Evolutionary conservation across 2,888 invertebrate genomes (phyloP).

Genomic region (Lithophane socia): DNA sequence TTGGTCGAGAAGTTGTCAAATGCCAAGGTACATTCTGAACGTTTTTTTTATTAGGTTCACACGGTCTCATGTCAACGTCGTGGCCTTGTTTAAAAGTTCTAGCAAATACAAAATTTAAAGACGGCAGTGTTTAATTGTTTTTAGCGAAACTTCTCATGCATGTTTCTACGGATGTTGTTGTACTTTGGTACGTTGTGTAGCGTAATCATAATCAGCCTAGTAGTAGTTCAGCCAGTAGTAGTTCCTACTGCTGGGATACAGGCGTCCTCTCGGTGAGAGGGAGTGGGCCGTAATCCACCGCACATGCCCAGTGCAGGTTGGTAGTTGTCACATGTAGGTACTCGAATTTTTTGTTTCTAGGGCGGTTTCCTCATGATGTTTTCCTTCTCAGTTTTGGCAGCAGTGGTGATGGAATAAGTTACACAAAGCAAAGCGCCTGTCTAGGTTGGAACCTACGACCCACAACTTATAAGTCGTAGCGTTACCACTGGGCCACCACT

Average conservation of each 20-base stretch:
- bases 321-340: too few species aligned
- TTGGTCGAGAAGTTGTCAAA: background rate
- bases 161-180: background rate
- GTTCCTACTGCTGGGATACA: background rate
- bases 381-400: background rate
- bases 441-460: background rate
- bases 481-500: background rate
- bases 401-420: background rate
- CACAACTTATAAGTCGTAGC: background rate
- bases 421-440: background rate
- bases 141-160: background rate
- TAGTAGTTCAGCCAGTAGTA: too few species aligned
- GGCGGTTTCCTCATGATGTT: background rate
- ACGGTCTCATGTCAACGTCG: background rate
- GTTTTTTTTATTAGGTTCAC: conserved; percentile 4
- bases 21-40: background rate
- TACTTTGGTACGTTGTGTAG: background rate
- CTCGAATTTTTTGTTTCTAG: background rate
- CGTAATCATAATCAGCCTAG: background rate
- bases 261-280: background rate
- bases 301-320: background rate
- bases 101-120: conserved; percentile 16
- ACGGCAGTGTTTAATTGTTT: conserved; percentile 12
- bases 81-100: background rate
- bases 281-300: too few species aligned